These are phyloP conservation scores for Leucosticte australis DNA, from an alignment of 2,113 vertebrate genomes.

Conservation along the genomic window DNA sequence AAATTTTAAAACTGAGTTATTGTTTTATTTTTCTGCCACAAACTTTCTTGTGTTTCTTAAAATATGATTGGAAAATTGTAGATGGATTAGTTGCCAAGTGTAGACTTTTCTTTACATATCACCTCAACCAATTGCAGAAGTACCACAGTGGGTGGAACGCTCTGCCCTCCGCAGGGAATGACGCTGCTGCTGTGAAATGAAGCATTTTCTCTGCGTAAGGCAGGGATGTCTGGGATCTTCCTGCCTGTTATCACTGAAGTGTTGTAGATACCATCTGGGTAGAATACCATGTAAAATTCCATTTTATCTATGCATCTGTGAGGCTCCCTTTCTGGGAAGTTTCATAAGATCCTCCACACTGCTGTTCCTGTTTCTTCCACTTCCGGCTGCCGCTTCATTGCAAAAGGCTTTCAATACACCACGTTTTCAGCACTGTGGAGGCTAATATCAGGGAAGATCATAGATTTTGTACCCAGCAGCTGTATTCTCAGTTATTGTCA, in stretches of 20 bases:
- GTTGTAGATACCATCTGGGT: not conserved
- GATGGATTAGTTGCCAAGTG: not conserved
- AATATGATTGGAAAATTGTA: not conserved
- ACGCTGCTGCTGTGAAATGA: not conserved
- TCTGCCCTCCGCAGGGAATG: rapidly evolving
- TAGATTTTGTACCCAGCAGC: slow-evolving; percentile 22
- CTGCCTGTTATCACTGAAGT: not conserved
- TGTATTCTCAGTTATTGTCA: slow-evolving; percentile 19
- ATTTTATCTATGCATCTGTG: not conserved
- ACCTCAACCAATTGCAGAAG: not conserved
- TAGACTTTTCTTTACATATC: not conserved
- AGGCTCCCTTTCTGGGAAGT: not conserved
- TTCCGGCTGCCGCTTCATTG: not conserved
- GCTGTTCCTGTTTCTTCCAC: not conserved
- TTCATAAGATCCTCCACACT: not conserved
- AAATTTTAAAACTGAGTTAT: not conserved
- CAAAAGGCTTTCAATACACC: not conserved
- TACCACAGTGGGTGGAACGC: rapidly evolving
- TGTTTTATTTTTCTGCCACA: not conserved
- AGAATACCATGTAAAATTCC: not conserved
- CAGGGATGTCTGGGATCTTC: not conserved
- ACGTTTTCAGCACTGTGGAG: slow-evolving; percentile 18
- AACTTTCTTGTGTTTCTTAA: not conserved
- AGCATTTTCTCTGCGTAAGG: not conserved
- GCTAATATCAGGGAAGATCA: not conserved